Percentiles rank a stretch among this genome's conserved stretches.
phyloP scores from a whole-genome alignment of 2,888 invertebrate genomes.

The Branchellion lobata region DNA sequence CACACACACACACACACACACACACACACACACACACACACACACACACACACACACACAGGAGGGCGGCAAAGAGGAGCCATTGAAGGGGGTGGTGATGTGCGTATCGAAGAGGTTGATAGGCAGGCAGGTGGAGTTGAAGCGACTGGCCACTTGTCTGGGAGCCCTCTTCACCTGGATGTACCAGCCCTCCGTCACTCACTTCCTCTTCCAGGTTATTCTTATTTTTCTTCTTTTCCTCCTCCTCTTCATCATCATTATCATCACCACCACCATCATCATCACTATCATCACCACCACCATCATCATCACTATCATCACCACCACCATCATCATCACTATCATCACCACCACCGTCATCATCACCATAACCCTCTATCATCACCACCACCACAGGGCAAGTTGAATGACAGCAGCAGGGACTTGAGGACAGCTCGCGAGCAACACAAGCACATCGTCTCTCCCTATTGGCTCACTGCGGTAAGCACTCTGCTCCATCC shows the following conservation, averaged over 20 bases:
- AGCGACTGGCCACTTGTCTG: conserved; percentile 59
- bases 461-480: conserved; percentile 62
- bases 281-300: conserved; percentile 32
- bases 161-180: conserved; percentile 62
- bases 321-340: conserved; percentile 25
- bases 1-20: neutral
- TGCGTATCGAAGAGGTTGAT: conserved; percentile 61
- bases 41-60: too few species aligned
- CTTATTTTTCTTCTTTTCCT: conserved; percentile 28
- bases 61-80: conserved; percentile 40
- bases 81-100: conserved; percentile 61
- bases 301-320: neutral
- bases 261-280: conserved; percentile 42
- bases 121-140: conserved; percentile 59
- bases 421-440: conserved; percentile 61
- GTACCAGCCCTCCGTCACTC: conserved; percentile 61
- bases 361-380: too few species aligned
- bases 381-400: conserved; percentile 59
- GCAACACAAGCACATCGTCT: conserved; percentile 62
- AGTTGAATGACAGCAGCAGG: conserved; percentile 60
- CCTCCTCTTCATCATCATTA: conserved; percentile 42
- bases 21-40: neutral
- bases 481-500: conserved; percentile 51
- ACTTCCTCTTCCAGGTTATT: conserved; percentile 62
- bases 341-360: neutral